These are phyloP conservation scores for Aspidapion aeneum DNA, from an alignment of 2,888 invertebrate species.

Conservation along the genomic window DNA sequence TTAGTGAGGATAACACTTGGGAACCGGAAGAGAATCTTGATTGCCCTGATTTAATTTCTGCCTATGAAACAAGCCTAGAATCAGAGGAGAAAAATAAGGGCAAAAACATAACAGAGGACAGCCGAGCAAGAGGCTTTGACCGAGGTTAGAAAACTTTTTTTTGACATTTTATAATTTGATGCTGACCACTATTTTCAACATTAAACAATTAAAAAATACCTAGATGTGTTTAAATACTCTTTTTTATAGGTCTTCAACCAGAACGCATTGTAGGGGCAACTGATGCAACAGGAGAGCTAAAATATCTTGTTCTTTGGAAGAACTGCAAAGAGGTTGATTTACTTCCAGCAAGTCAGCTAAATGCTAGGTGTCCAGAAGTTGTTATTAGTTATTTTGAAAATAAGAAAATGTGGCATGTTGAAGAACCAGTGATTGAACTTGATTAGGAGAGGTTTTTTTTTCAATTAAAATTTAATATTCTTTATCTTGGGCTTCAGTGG, in stretches of 20 bases:
- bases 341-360: constrained; percentile 58
- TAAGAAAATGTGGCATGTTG: constrained; percentile 41
- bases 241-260: constrained; percentile 67
- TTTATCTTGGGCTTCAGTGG: too few species aligned
- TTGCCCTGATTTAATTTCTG: constrained; percentile 67
- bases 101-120: constrained; percentile 46
- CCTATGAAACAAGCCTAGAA: constrained; percentile 35
- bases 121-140: constrained; percentile 56
- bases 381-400: constrained; percentile 63
- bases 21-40: constrained; percentile 78
- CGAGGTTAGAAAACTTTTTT: too few species aligned
- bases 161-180: too few species aligned
- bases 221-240: neutral
- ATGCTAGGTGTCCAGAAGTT: constrained; percentile 58
- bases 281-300: constrained; percentile 81
- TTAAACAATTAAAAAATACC: neutral
- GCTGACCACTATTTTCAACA: too few species aligned
- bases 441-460: too few species aligned
- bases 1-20: constrained; percentile 69
- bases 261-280: constrained; percentile 89
- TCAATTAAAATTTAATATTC: too few species aligned
- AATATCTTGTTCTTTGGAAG: constrained; percentile 88
- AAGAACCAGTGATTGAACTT: constrained; percentile 42
- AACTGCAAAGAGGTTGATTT: constrained; percentile 64
- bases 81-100: constrained; percentile 40